Base-by-base conservation (phyloP, 2,888 invertebrate genomes). In the Nineta flava region DNA sequence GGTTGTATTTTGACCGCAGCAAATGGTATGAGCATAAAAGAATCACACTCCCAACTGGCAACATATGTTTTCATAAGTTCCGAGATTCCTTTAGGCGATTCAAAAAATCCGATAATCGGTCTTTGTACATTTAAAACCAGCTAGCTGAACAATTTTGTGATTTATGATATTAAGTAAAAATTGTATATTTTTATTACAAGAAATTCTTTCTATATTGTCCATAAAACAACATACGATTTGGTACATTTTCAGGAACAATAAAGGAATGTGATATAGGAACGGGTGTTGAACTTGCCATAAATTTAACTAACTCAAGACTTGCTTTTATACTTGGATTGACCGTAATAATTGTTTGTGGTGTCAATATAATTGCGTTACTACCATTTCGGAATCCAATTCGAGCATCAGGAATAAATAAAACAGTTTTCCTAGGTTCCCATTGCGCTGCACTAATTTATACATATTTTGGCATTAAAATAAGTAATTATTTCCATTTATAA, bases 311-410 rank as follows among this genome's bases (percentile, higher is more conserved):
- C 1, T 68, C 63, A 51, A 74, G 68, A 0, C 78, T 75, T 59
- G 87, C 79, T 0, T 73, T 65, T 2, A 79, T 75, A 52, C 76
- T 67, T 1, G 87, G 87, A 66, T 87, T 79, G 60, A 84, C 86
- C 3, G 82, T 86, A 52, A 87, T 66, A 17, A 88, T 68, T 4
- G 77, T 79, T 46, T 74, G 71, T 10, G 63, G 65, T 49, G 70
- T 65, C 1, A 73, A 70, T 15, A 73, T 70, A 50, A 75, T 44
- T n/a, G 13, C 68, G 16, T 69, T 60, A 44, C 69, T 71, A 16
- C 19, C 19, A 21, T 48, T 41, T 13, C 31, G 75, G 9, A 76
- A 77, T 2, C 70, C 70, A 21, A 86, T 71, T 17, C 74, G 73
- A 16, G 78, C 74, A 60, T 87, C 85, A 2, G 83, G 75, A 51